Base-by-base conservation (phyloP, 2,888 invertebrate genomes). In the Drosophila kanekoi region DNA sequence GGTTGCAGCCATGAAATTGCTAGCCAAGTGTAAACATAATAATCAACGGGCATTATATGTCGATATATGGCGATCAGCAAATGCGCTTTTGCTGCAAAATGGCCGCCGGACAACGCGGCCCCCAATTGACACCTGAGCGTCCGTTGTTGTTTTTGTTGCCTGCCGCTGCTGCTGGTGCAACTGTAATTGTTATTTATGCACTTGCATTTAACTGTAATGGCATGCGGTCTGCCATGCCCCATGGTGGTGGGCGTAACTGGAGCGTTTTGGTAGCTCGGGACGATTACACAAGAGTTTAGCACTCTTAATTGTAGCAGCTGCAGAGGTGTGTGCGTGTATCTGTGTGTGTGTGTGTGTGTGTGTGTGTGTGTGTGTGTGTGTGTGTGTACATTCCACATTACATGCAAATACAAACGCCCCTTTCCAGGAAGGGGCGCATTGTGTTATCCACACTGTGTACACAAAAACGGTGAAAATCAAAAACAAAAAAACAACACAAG, bases 131-230 rank as follows among this genome's bases (percentile, higher is more conserved):
- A 86, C 83, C 86, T 88, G 88, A 88, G 77, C 64, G 72, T 59
- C 52, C 54, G 64, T 64, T 59, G 65, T 14, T 28, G 28, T 28
- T 28, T 8, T 28, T 28, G 38, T 11, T 11, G 38, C 14, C 45
- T 37, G 60, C 54, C 57, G 65, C 54, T 52, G 53, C 47, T 70
- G 72, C 72, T 53, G 68, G 48, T 51, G 71, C 73, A 70, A 66
- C 82, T 79, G 87, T 85, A 87, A 89, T 89, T 89, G 87, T 89
- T 89, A 89, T 87, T 87, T 89, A 87, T 87, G 87, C 85, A 79
- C 76, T 89, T 81, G 85, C 87, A 89, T 87, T 88, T 87, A 76
- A 79, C 82, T 84, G 83, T 82, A 87, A 89, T 89, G 68, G 84
- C 77, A 80, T 74, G 73, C 66, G 67, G 74, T 65, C 47, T 44